phyloP scores from a whole-genome alignment of 2,113 vertebrate genomes.

The Nesoenas mayeri region DNA sequence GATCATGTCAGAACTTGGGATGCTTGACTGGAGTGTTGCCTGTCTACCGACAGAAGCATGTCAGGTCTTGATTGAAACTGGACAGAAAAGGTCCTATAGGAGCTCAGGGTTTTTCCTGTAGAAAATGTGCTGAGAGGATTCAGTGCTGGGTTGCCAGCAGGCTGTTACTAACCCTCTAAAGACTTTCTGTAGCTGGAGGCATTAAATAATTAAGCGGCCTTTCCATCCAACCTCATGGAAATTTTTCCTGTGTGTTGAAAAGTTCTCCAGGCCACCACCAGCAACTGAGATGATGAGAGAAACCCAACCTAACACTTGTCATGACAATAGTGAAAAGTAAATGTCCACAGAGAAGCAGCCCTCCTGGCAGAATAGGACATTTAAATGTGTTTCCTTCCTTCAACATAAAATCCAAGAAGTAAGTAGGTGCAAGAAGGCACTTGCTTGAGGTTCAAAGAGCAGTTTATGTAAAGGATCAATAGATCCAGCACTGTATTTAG shows the following conservation, averaged over 20 bases:
- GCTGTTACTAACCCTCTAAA: not conserved
- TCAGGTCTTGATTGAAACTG: not conserved
- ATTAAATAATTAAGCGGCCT: not conserved
- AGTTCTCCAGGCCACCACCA: not conserved
- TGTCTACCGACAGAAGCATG: not conserved
- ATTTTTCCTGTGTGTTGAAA: not conserved
- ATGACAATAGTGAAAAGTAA: not conserved
- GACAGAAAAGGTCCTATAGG: not conserved
- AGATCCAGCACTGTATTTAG: not conserved
- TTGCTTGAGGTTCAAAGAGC: not conserved
- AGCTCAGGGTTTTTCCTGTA: not conserved
- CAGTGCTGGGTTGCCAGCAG: not conserved
- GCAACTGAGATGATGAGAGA: not conserved
- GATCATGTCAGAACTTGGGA: not conserved
- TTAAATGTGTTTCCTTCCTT: not conserved
- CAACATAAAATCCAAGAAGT: not conserved
- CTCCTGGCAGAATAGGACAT: not conserved
- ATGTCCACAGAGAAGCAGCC: not conserved
- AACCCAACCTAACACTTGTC: not conserved
- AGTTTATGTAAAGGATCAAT: constrained; percentile 4
- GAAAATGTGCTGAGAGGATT: not conserved
- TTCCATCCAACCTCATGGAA: not conserved
- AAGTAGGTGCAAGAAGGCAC: not conserved
- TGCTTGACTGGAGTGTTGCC: not conserved
- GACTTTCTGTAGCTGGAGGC: not conserved